A percentile compares a stretch with the other conserved stretches of the same genome.
Conservation (phyloP, 1,140 invertebrate species). For the Acyrthosiphon pisum region DNA sequence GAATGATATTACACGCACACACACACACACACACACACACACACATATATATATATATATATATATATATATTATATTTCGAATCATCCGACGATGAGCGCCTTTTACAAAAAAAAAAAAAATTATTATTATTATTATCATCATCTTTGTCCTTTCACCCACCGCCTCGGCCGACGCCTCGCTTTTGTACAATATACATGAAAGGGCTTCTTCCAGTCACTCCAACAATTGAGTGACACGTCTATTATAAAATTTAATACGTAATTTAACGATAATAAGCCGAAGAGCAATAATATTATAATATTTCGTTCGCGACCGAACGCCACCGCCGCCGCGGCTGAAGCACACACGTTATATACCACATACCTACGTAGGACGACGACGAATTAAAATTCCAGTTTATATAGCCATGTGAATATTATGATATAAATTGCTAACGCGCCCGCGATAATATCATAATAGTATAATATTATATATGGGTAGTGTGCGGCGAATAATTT, state of each 20-base stretch:
- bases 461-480: not conserved
- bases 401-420: not conserved
- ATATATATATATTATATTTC: not conserved
- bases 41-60: not conserved
- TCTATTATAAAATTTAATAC: not conserved
- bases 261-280: not conserved
- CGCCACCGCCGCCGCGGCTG: not conserved
- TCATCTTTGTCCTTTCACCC: not conserved
- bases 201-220: not conserved
- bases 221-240: not conserved
- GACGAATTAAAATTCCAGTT: constrained; percentile 39
- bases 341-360: not conserved
- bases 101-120: not conserved
- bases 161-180: not conserved
- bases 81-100: not conserved
- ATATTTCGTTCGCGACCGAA: too few relatives aligned
- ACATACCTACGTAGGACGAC: not conserved
- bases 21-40: too few relatives aligned
- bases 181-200: not conserved
- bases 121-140: not conserved
- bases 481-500: not conserved
- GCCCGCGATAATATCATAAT: not conserved
- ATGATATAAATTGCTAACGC: not conserved
- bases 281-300: not conserved
- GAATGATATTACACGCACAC: not conserved